Conservation (phyloP, 2,888 invertebrate species). For the Slavum lentiscoides region DNA sequence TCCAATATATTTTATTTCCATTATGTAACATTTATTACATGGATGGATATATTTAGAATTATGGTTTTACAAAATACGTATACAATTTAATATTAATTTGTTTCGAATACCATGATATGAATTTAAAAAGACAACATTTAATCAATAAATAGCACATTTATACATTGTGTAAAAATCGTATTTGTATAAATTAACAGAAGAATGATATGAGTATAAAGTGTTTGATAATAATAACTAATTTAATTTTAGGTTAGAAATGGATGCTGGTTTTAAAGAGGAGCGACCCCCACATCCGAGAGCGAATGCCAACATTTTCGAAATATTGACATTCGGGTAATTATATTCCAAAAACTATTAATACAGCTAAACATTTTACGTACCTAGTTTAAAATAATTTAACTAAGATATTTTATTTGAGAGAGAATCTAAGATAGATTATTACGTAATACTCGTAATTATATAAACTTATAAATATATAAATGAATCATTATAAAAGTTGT, state of each 20-base stretch:
- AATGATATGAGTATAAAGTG: background rate
- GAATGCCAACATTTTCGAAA: slow-evolving; percentile 66
- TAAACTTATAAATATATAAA: too few species aligned
- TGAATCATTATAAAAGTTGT: too few species aligned
- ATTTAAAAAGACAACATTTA: background rate
- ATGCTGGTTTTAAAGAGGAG: slow-evolving; percentile 59
- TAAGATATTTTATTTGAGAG: too few species aligned
- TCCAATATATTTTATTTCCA: too few species aligned
- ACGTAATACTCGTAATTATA: too few species aligned
- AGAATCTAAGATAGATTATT: too few species aligned
- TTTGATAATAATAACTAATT: background rate
- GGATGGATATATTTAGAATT: too few species aligned
- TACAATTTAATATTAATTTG: too few species aligned
- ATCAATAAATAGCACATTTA: background rate
- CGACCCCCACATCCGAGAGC: slow-evolving; percentile 66
- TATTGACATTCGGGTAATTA: slow-evolving; percentile 69
- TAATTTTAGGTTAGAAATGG: slow-evolving; percentile 35
- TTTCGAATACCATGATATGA: too few species aligned
- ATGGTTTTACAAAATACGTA: too few species aligned
- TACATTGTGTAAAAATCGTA: background rate
- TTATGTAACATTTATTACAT: too few species aligned
- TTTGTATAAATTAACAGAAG: background rate
- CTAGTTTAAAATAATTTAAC: background rate
- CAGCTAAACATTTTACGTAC: background rate
- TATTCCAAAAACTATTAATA: slow-evolving; percentile 53